Base-by-base conservation (phyloP, 1,140 invertebrate species). In the Antheraea mylitta region DNA sequence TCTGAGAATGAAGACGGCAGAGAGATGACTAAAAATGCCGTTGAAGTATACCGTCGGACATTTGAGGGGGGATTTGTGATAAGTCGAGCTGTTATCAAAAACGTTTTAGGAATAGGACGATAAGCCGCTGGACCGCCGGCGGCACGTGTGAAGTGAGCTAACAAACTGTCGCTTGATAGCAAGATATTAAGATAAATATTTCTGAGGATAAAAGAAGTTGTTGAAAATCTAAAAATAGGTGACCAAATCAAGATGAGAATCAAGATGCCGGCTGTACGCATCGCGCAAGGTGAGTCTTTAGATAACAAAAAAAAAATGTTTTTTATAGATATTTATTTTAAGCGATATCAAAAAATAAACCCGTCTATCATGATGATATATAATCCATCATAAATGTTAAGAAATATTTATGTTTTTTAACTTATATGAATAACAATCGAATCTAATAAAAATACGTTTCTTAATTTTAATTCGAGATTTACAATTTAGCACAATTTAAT, bases 221-320 rank as follows among this genome's bases (percentile, higher is more conserved):
- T 83, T 85, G 78, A 91, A 90, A 81, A 86, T 81, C 81, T 87
- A 90, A 92, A 92, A 88, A 92, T 92, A 92, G 90, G 90, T 92
- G 90, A 92, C 86, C 90, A 91, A 89, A 89, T 89, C 96, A 97
- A 95, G 94, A 98, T 98, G 97, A 96, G 97, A 97, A 97, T 98
- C 94, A 98, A 98, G 95, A 98, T 98, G 97, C 97, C 97, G 92
- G 97, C 97, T 92, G 96, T 97, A 93, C 95, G 97, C 93, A 98
- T 98, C 94, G 96, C 96, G 92, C 96, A 98, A 97, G 97, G 97
- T 97, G 93, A 81, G 78, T 48, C 42, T 42, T n/a, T 37, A 53
- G 45, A 53, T 53, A 53, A 53, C 18, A 36, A 61, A 30, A 22
- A 61, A 30, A 36, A 61, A 36, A 13, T 61, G 16, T 30, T 61